Percentiles rank a stretch among this genome's conserved stretches.
Evolutionary conservation across 1,140 invertebrate genomes (phyloP).

Genomic region (Maniola jurtina): DNA sequence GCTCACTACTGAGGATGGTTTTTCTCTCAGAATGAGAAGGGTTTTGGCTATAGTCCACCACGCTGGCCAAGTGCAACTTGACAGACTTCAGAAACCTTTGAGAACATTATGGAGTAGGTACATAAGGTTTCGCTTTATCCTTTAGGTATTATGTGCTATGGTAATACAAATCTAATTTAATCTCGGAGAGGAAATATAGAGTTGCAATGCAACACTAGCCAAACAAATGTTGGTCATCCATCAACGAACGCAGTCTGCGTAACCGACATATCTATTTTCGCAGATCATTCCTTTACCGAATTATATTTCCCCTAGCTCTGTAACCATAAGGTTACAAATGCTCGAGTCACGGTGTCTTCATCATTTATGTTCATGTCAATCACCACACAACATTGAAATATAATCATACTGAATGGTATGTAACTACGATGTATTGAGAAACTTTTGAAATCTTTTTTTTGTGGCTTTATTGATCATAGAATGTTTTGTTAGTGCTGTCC

Average conservation of each 20-base stretch:
- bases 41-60: no score
- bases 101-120: no score
- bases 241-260: slow-evolving; percentile 56
- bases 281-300: slow-evolving; percentile 68
- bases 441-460: not conserved
- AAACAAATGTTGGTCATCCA: slow-evolving; percentile 65
- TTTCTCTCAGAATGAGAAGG: no score
- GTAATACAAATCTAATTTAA: not conserved
- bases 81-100: no score
- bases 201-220: slow-evolving; percentile 48
- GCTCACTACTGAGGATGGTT: no score
- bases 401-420: slow-evolving; percentile 21
- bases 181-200: slow-evolving; percentile 22
- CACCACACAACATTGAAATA: slow-evolving; percentile 25
- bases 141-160: no score
- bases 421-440: not conserved
- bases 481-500: not conserved
- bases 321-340: slow-evolving; percentile 39
- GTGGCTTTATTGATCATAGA: not conserved
- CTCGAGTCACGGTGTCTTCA: slow-evolving; percentile 39
- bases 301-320: slow-evolving; percentile 55
- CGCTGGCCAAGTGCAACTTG: no score
- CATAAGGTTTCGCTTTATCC: no score
- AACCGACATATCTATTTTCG: slow-evolving; percentile 70
- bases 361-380: slow-evolving; percentile 39